Conservation (phyloP, 2,113 vertebrate species). For the Ictalurus furcatus region DNA sequence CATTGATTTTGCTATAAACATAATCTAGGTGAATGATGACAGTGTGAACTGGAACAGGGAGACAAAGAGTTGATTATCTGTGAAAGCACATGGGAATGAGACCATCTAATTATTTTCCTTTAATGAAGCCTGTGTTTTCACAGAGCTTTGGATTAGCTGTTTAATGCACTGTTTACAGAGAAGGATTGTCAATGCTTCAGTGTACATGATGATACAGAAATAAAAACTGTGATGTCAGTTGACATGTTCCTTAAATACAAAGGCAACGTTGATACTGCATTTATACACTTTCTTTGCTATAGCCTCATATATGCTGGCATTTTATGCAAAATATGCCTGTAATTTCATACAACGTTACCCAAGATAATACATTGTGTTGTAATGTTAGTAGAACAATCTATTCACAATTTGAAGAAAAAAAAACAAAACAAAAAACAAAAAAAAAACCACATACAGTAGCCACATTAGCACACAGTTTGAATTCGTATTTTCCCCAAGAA, state of each 20-base stretch:
- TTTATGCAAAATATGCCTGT: background rate
- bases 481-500: background rate
- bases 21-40: conserved; percentile 71
- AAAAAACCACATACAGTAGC: background rate
- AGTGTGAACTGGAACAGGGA: conserved; percentile 72
- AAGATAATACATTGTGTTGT: background rate
- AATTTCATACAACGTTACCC: background rate
- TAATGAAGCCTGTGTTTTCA: conserved; percentile 76
- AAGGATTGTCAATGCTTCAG: conserved; percentile 57
- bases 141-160: conserved; percentile 70
- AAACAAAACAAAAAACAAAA: background rate
- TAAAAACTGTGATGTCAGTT: conserved; percentile 6
- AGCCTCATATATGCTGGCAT: background rate
- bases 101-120: conserved; percentile 78
- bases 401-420: background rate
- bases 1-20: conserved; percentile 76
- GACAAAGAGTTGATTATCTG: conserved; percentile 77
- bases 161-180: conserved; percentile 69
- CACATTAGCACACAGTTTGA: conserved; percentile 3
- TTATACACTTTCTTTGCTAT: background rate
- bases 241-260: conserved; percentile 1
- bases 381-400: conserved; percentile 8
- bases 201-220: conserved; percentile 47
- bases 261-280: conserved; percentile 8
- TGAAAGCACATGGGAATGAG: conserved; percentile 74